Evolutionary conservation across 2,113 vertebrate species (phyloP).

Genomic region (Chloroceryle aenea): DNA sequence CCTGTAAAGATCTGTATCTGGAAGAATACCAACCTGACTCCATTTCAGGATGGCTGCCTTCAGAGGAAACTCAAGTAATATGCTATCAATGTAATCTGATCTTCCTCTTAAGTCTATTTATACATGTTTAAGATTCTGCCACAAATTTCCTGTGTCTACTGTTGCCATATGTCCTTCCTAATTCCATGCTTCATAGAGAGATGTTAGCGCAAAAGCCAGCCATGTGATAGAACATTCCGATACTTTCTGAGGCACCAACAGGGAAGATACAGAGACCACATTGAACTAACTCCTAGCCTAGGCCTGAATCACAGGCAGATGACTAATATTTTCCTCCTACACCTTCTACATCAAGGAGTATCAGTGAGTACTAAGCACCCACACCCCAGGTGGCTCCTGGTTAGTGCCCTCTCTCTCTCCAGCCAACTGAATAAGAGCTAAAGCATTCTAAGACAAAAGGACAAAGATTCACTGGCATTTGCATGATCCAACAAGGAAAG

Average conservation of each 20-base stretch:
- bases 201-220: neutral
- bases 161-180: constrained; percentile 21
- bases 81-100: neutral
- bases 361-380: neutral
- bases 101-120: neutral
- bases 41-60: neutral
- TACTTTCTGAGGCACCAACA: neutral
- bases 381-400: neutral
- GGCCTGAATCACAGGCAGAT: constrained; percentile 10
- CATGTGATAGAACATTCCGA: neutral
- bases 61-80: neutral
- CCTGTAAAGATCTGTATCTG: neutral
- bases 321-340: constrained; percentile 16
- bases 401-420: neutral
- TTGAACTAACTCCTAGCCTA: neutral
- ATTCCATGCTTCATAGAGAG: neutral
- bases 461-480: neutral
- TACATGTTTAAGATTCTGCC: neutral
- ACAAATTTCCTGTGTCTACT: neutral
- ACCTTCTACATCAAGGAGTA: neutral
- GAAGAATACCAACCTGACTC: neutral
- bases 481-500: neutral
- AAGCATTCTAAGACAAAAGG: neutral
- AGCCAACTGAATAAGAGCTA: neutral
- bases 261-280: neutral